Percentiles rank a stretch among this genome's conserved stretches.
phyloP scores from a whole-genome alignment of 2,888 invertebrate genomes.

The Sialis fuliginosa region DNA sequence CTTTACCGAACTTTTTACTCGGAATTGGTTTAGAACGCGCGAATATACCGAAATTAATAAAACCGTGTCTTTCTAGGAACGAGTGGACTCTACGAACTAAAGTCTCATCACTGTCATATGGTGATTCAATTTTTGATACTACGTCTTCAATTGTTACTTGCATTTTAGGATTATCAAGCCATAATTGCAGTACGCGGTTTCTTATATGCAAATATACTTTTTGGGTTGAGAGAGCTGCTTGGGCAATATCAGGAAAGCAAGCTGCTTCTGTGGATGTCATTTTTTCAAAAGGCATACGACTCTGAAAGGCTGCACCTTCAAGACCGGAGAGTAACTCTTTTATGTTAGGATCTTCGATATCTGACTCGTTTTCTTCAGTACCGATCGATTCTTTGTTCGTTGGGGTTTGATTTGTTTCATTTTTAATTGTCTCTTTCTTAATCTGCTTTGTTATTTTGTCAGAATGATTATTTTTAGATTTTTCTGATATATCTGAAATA shows the following conservation, averaged over 20 bases:
- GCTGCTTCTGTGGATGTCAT: slow-evolving; percentile 87
- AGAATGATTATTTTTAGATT: slow-evolving; percentile 32
- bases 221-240: slow-evolving; percentile 62
- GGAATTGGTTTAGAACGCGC: slow-evolving; percentile 63
- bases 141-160: slow-evolving; percentile 73
- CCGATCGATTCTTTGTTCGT: slow-evolving; percentile 21
- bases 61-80: slow-evolving; percentile 88
- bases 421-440: slow-evolving; percentile 20
- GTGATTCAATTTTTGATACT: slow-evolving; percentile 67
- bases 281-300: slow-evolving; percentile 84
- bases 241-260: slow-evolving; percentile 81
- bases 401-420: slow-evolving; percentile 29
- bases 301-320: slow-evolving; percentile 89
- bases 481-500: slow-evolving; percentile 42
- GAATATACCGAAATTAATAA: slow-evolving; percentile 95
- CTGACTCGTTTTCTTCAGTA: slow-evolving; percentile 39
- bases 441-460: slow-evolving; percentile 31
- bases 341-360: slow-evolving; percentile 44
- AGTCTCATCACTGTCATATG: slow-evolving; percentile 82
- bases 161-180: slow-evolving; percentile 89
- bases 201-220: slow-evolving; percentile 84
- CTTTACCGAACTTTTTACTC: slow-evolving; percentile 45
- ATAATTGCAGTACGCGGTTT: slow-evolving; percentile 79
- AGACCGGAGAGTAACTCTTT: slow-evolving; percentile 28
- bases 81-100: slow-evolving; percentile 73